Base-by-base conservation (phyloP, 1,140 invertebrate species). In the Philopotamus ludificatus region DNA sequence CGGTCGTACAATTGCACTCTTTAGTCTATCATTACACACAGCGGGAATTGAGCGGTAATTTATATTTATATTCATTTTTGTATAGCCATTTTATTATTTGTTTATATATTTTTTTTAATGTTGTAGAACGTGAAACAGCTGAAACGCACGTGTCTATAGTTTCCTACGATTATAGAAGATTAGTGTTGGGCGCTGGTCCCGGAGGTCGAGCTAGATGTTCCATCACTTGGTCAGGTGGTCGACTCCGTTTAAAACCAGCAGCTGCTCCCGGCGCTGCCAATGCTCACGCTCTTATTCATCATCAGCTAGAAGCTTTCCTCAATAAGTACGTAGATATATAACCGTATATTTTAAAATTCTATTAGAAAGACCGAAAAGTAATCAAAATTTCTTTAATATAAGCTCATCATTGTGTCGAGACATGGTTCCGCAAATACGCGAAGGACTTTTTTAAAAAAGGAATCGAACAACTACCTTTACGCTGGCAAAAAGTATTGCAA, bases 1-100 rank as follows among this genome's bases (percentile, higher is more conserved):
- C 93, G 71, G 94, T 97, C 68, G 91, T 92, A 18, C 89, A 95
- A 73, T 81, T 98, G 0, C 95, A 96, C 73, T 85, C 87, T 0
- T 79, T 95, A 3, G 88, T 96, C 2, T 81, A 93, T 67, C 89
- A 93, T 71, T 88, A 77, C 65, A 79, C 74, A 71, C 74, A 75
- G n/a, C 69, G 78, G 18, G 78, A 79, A 2, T 70, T 65, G 2
- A 75, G 78, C 65, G 79, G 79, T 81, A 59, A 34, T 34, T 34
- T 34, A 34, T 34, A 34, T 34, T 7, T 34, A 34, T 34, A 26
- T 34, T 34, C 28, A 34, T 7, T 12, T 34, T 34, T 34, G 4
- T 7, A 34, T 34, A 34, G 7, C 20, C 3, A 53, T 7, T 8
- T 10, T 53, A 26, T 53, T 8, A n/a, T 53, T 20, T 53, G 23